phyloP scores from a whole-genome alignment of 1,140 invertebrate species.

The Hycleus cichorii region DNA sequence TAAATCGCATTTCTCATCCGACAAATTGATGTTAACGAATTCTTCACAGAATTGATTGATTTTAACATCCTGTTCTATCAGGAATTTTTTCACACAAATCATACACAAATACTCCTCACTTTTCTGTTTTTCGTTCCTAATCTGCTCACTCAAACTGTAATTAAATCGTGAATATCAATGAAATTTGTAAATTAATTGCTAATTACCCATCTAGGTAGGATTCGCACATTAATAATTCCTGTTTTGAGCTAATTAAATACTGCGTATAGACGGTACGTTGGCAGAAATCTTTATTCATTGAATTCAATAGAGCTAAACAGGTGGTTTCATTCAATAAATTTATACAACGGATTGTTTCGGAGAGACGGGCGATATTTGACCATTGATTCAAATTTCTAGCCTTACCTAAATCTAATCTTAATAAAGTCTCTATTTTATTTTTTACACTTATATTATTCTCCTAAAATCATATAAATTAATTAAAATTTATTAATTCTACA shows the following conservation, averaged over 20 bases:
- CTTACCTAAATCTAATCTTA: slow-evolving; percentile 78
- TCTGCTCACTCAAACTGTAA: slow-evolving; percentile 52
- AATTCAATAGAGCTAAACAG: slow-evolving; percentile 67
- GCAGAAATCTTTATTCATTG: slow-evolving; percentile 75
- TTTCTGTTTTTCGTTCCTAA: slow-evolving; percentile 63
- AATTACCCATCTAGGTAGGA: slow-evolving; percentile 65
- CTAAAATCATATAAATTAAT: slow-evolving; percentile 17
- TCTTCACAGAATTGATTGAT: slow-evolving; percentile 65
- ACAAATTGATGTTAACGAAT: slow-evolving; percentile 64
- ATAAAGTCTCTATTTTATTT: slow-evolving; percentile 62
- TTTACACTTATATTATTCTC: slow-evolving; percentile 36
- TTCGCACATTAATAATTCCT: slow-evolving; percentile 72
- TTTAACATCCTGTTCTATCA: slow-evolving; percentile 62
- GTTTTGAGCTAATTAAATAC: slow-evolving; percentile 76
- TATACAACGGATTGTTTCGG: slow-evolving; percentile 76
- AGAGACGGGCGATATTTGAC: slow-evolving; percentile 71
- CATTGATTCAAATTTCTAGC: slow-evolving; percentile 79
- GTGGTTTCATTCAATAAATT: slow-evolving; percentile 64
- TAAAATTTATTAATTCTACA: not conserved
- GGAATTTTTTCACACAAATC: slow-evolving; percentile 70
- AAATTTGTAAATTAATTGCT: no score
- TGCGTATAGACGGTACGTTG: slow-evolving; percentile 73
- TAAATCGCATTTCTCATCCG: slow-evolving; percentile 76
- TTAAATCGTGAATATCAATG: no score
- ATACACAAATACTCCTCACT: slow-evolving; percentile 72